Percentiles rank a stretch among this genome's conserved stretches.
phyloP scores from a whole-genome alignment of 1,140 invertebrate genomes.

The Berghia stephanieae region DNA sequence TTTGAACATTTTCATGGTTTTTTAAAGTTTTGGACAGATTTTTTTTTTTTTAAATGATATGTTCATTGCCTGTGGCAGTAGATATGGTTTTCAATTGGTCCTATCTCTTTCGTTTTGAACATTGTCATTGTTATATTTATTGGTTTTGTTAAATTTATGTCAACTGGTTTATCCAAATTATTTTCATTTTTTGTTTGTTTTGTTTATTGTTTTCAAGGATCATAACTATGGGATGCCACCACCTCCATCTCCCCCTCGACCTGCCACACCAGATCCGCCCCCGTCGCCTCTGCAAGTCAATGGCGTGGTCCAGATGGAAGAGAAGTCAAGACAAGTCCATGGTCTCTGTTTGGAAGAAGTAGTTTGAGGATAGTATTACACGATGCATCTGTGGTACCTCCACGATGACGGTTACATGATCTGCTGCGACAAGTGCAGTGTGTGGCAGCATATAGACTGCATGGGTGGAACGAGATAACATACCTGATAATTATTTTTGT shows the following conservation, averaged over 20 bases:
- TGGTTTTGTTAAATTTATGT: background rate
- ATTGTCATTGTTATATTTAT: background rate
- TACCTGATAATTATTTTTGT: constrained; percentile 93
- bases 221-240: constrained; percentile 82
- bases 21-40: background rate
- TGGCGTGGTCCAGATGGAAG: constrained; percentile 49
- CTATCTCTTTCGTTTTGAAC: background rate
- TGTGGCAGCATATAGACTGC: constrained; percentile 83
- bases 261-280: constrained; percentile 56
- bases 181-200: constrained; percentile 4
- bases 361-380: constrained; percentile 78
- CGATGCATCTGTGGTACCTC: constrained; percentile 93
- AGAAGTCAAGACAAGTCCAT: constrained; percentile 49
- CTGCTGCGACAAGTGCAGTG: constrained; percentile 87
- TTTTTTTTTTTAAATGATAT: background rate
- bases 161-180: background rate
- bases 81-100: background rate
- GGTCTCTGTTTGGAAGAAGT: constrained; percentile 50
- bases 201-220: constrained; percentile 73
- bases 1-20: too few species aligned
- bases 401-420: constrained; percentile 99
- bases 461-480: constrained; percentile 92
- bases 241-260: constrained; percentile 56
- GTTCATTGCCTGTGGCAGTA: too few species aligned
- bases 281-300: constrained; percentile 38